Base-by-base conservation (phyloP, 2,888 invertebrate genomes). In the Steinernema scapterisci region DNA sequence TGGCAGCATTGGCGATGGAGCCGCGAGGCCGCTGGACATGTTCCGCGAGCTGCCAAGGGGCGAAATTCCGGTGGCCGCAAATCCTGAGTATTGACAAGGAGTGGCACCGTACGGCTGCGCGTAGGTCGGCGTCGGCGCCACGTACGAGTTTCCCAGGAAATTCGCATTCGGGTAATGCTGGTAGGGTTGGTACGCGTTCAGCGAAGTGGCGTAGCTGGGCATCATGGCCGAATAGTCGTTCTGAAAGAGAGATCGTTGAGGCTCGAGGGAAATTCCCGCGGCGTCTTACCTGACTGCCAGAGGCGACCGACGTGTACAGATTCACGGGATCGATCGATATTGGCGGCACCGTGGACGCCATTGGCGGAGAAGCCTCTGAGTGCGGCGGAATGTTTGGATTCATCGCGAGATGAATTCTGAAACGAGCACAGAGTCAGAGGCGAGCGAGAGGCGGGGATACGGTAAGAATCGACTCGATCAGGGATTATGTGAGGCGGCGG, bases 181-280 rank as follows among this genome's bases (percentile, higher is more conserved):
- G 45, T 71, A 71, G 11, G 1, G 25, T 9, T 72, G 38, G 7
- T 48, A 43, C 52, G 51, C 31, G 19, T 72, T 51, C 31, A 72
- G 51, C 1, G 52, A 27, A 2, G 52, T 38, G 9, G 51, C 43
- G 72, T 72, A 51, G 38, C 38, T 43, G 16, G 72, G 72, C 51
- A 72, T 52, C 72, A 72, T 52, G 43, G 72, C 51, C 19, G 72
- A 51, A 54, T 72, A 72, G 52, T 72, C 72, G 72, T 52, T 72
- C 72, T 72, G 72, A 23, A 72, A 71, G n/a, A 11, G 70, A 11
- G n/a, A 56, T 19, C 5, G 16, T 27, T 3, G 23, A 9, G 56
- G 16, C 2, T 70, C 19, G 27, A 11, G 31, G n/a, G n/a, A n/a
- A n/a, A 9, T 21, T 71, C 25, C 2, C 70, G 23, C 23, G 43